Conservation (phyloP, 2,797 vertebrate genomes). For the Limosa lapponica region DNA sequence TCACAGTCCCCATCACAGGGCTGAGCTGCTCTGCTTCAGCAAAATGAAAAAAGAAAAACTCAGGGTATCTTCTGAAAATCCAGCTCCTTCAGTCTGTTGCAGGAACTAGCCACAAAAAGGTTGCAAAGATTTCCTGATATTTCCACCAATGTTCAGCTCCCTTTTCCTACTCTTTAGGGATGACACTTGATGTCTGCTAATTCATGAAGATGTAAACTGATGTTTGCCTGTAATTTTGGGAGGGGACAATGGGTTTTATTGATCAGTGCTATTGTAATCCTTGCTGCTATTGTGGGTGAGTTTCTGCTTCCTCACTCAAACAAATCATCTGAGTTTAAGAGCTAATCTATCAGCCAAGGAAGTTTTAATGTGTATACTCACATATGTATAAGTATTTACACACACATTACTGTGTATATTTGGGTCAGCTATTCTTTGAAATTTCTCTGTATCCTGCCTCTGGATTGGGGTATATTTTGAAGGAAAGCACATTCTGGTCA, state of each 20-base stretch:
- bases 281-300: neutral
- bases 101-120: neutral
- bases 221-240: neutral
- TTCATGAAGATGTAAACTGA: neutral
- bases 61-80: neutral
- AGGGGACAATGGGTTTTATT: neutral
- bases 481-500: neutral
- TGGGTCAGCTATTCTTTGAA: constrained; percentile 41
- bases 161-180: neutral
- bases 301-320: neutral
- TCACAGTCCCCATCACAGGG: neutral
- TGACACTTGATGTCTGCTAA: neutral
- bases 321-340: neutral
- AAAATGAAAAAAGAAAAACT: neutral
- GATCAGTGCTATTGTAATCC: neutral
- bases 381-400: neutral
- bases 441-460: constrained; percentile 6
- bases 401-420: neutral
- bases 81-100: neutral
- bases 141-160: neutral
- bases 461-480: neutral
- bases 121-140: neutral
- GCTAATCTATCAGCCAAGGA: neutral
- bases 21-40: neutral
- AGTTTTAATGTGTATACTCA: neutral